Evolutionary conservation across 1,140 invertebrate species (phyloP).

Genomic region (Vollenhovia emeryi): DNA sequence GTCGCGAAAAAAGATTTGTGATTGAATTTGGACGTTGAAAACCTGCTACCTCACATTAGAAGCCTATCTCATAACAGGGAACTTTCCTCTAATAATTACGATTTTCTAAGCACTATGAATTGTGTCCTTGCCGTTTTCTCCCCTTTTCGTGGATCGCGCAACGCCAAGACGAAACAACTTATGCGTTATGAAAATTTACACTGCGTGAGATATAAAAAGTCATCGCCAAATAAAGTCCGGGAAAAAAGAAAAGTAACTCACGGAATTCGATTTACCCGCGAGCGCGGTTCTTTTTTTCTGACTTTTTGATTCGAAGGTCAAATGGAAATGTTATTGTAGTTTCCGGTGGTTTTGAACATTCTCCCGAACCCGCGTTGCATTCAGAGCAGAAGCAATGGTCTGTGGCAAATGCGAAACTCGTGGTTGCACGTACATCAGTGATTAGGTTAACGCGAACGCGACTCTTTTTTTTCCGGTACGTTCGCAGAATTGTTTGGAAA

Average conservation of each 20-base stretch:
- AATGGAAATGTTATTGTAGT: slow-evolving; percentile 65
- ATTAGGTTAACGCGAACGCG: slow-evolving; percentile 68
- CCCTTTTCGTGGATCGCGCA: background rate
- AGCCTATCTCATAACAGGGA: no score
- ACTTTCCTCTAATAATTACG: no score
- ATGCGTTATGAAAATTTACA: background rate
- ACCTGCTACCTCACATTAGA: no score
- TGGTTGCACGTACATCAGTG: slow-evolving; percentile 63
- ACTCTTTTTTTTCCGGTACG: slow-evolving; percentile 53
- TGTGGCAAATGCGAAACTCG: slow-evolving; percentile 65
- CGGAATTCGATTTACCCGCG: slow-evolving; percentile 24
- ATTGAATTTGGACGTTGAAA: no score
- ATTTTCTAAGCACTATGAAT: background rate
- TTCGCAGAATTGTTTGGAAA: slow-evolving; percentile 15
- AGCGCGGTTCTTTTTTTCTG: background rate
- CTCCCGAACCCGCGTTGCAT: slow-evolving; percentile 51
- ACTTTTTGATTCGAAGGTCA: background rate
- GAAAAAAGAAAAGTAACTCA: background rate
- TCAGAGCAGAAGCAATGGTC: slow-evolving; percentile 62
- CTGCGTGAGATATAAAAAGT: slow-evolving; percentile 15
- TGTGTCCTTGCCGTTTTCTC: background rate
- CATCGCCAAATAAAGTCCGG: background rate
- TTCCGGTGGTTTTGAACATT: slow-evolving; percentile 55
- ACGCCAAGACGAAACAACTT: background rate
- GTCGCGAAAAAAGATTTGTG: no score